Conservation (phyloP, 2,797 vertebrate species). For the Parambassis ranga region DNA sequence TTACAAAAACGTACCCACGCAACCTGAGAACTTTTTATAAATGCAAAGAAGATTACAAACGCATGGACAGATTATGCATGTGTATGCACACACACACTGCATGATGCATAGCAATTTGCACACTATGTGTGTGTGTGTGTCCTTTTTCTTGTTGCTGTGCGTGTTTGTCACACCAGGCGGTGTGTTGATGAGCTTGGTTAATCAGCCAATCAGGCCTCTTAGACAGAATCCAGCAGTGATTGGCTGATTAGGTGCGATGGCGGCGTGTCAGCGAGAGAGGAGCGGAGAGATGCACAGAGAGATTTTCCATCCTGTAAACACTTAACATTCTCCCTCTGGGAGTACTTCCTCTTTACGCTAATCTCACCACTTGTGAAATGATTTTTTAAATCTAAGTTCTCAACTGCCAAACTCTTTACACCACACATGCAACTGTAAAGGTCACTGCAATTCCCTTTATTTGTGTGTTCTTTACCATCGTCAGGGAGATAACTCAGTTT, state of each 20-base stretch:
- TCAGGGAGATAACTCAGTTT: not conserved
- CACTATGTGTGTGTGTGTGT: slow-evolving; percentile 5
- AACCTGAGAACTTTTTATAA: slow-evolving; percentile 9
- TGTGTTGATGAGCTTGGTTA: slow-evolving; percentile 69
- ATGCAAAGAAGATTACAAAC: slow-evolving; percentile 32
- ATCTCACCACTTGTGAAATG: not conserved
- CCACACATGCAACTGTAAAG: not conserved
- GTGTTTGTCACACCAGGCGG: slow-evolving; percentile 42
- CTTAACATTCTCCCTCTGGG: slow-evolving; percentile 45
- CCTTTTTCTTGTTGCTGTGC: not conserved
- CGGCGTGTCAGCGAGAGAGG: slow-evolving; percentile 39
- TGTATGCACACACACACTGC: not conserved
- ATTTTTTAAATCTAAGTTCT: not conserved
- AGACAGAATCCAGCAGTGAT: slow-evolving; percentile 68
- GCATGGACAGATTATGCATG: slow-evolving; percentile 45
- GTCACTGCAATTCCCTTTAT: not conserved
- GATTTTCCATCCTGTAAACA: slow-evolving; percentile 58
- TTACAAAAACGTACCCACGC: slow-evolving; percentile 12
- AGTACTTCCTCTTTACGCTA: slow-evolving; percentile 4
- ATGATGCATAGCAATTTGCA: slow-evolving; percentile 13
- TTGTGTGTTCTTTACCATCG: not conserved
- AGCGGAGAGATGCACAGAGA: slow-evolving; percentile 19
- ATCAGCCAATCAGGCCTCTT: slow-evolving; percentile 75
- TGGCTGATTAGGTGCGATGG: slow-evolving; percentile 68
- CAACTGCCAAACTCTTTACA: not conserved